A percentile compares a stretch with the other conserved stretches of the same genome.
phyloP scores from a whole-genome alignment of 2,113 vertebrate genomes.

The Gymnocephalus cernua region DNA sequence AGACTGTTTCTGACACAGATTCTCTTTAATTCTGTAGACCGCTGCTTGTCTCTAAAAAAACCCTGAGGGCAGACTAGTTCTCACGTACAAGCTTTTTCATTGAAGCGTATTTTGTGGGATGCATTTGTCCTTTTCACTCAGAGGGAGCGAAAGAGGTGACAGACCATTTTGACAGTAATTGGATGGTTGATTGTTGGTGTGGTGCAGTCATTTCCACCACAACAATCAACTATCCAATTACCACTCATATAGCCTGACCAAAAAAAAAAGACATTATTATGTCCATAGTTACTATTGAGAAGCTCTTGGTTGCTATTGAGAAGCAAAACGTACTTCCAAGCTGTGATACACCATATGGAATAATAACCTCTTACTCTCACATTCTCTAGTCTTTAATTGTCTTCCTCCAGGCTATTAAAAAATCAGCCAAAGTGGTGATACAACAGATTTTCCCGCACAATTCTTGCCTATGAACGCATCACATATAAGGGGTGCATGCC shows the following conservation, averaged over 20 bases:
- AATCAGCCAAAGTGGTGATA: not conserved
- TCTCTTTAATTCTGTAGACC: not conserved
- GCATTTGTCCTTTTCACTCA: slow-evolving; percentile 59
- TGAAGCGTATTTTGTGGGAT: slow-evolving; percentile 1
- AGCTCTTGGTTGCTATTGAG: not conserved
- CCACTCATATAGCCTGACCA: not conserved
- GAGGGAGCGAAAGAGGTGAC: slow-evolving; percentile 50
- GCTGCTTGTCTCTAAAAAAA: not conserved
- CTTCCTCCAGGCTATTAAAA: not conserved
- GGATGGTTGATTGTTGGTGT: slow-evolving; percentile 54
- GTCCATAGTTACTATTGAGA: no score
- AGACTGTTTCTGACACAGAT: not conserved
- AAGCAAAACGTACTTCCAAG: no score
- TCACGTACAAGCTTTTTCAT: slow-evolving; percentile 14
- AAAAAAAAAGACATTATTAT: not conserved
- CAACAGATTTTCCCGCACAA: not conserved
- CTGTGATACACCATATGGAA: not conserved
- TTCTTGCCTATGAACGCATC: not conserved
- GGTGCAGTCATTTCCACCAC: slow-evolving; percentile 30
- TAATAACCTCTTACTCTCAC: not conserved
- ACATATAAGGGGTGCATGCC: no score
- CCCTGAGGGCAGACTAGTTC: not conserved
- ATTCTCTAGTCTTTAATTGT: not conserved
- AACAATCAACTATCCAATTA: not conserved
- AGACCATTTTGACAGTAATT: slow-evolving; percentile 72